Evolutionary conservation across 2,888 invertebrate species (phyloP).

Genomic region (Drosophila meridionalis): DNA sequence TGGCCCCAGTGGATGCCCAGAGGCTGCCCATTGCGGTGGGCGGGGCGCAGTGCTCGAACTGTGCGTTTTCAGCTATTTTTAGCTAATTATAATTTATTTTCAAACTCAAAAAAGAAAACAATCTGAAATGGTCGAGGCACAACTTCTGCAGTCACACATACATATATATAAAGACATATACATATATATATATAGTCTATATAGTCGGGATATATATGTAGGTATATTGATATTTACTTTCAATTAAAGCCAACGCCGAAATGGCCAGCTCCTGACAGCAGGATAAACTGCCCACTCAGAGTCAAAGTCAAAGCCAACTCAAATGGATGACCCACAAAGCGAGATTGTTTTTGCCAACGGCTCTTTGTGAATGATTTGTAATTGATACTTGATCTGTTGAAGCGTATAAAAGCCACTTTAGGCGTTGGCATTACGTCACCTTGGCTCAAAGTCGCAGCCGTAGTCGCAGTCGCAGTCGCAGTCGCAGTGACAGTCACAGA

Average conservation of each 20-base stretch:
- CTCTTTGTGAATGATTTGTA: slow-evolving; percentile 66
- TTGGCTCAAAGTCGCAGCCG: slow-evolving; percentile 61
- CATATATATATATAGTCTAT: no score
- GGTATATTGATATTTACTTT: neutral
- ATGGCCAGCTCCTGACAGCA: slow-evolving; percentile 8
- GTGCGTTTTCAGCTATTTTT: slow-evolving; percentile 56
- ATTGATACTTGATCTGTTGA: slow-evolving; percentile 77
- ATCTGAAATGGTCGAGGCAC: slow-evolving; percentile 37
- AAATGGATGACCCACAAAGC: slow-evolving; percentile 53
- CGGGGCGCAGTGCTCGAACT: slow-evolving; percentile 16
- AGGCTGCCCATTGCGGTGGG: neutral
- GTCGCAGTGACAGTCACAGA: slow-evolving; percentile 31
- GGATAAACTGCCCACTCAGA: slow-evolving; percentile 10
- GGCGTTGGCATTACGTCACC: slow-evolving; percentile 76
- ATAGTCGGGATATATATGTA: neutral
- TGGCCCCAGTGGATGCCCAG: slow-evolving; percentile 13
- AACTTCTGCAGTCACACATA: slow-evolving; percentile 45
- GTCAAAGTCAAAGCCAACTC: slow-evolving; percentile 12
- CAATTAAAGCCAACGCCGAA: neutral
- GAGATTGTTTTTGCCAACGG: slow-evolving; percentile 36
- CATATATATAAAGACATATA: neutral
- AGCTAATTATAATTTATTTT: slow-evolving; percentile 67
- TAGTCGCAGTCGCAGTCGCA: slow-evolving; percentile 22
- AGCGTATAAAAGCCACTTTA: slow-evolving; percentile 77
- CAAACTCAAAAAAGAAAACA: slow-evolving; percentile 30